These are phyloP conservation scores for Sinocyclocheilus grahami DNA, from an alignment of 2,113 vertebrate species.

Conservation along the genomic window DNA sequence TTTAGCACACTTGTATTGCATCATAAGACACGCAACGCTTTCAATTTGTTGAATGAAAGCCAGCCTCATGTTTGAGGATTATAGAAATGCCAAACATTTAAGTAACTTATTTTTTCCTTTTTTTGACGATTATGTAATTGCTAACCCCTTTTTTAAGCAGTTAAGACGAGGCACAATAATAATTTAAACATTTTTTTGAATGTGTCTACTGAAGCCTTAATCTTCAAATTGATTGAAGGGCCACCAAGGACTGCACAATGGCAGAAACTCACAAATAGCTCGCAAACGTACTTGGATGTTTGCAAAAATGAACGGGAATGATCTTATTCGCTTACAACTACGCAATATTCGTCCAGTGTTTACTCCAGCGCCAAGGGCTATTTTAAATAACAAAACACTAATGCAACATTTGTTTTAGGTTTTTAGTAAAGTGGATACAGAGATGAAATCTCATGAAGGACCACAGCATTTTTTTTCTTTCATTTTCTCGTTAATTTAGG, in stretches of 20 bases:
- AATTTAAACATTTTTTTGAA: too few species aligned
- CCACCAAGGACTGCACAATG: neutral
- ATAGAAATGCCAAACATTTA: neutral
- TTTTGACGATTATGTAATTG: neutral
- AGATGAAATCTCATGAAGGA: neutral
- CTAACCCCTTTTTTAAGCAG: neutral
- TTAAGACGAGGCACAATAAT: neutral
- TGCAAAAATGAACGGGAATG: neutral
- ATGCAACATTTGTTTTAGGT: neutral
- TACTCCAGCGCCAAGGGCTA: neutral
- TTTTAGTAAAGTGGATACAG: neutral
- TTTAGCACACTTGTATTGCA: neutral
- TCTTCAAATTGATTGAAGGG: neutral
- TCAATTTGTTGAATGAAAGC: neutral
- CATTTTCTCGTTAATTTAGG: neutral
- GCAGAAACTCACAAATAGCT: neutral
- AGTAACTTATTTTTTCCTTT: too few species aligned
- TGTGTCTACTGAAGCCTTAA: neutral
- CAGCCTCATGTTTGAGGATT: neutral
- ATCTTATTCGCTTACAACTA: neutral
- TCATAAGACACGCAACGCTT: neutral
- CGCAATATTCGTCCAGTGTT: neutral
- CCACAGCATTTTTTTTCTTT: neutral
- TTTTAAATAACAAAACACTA: slow-evolving; percentile 1
- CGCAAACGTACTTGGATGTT: neutral